Evolutionary conservation across 1,140 invertebrate species (phyloP).

Genomic region (Aphaenogaster rudis): DNA sequence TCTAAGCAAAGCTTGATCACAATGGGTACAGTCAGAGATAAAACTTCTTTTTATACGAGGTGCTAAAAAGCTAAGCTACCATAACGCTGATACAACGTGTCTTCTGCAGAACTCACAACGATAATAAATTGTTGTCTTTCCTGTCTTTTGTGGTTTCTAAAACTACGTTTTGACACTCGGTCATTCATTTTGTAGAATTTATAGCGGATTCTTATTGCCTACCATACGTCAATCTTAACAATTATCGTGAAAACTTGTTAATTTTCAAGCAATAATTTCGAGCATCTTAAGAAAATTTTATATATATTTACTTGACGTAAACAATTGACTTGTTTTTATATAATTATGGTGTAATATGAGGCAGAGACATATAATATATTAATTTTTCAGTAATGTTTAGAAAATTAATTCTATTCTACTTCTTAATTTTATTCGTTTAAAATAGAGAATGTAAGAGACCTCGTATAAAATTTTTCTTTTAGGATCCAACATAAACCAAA

Average conservation of each 20-base stretch:
- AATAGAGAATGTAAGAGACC: not conserved
- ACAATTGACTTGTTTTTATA: not conserved
- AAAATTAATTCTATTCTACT: not conserved
- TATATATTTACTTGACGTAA: too few relatives aligned
- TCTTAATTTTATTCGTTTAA: not conserved
- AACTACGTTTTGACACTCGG: not conserved
- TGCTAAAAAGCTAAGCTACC: not conserved
- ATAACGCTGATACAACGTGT: not conserved
- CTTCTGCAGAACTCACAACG: not conserved
- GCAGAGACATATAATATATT: not conserved
- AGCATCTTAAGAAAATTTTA: not conserved
- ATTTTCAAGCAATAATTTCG: not conserved
- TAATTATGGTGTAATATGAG: not conserved
- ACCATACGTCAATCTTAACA: not conserved
- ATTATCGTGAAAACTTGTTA: not conserved
- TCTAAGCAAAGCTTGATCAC: conserved; percentile 5
- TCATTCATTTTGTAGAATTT: not conserved
- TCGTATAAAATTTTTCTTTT: not conserved
- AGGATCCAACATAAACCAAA: not conserved
- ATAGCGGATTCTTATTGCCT: not conserved
- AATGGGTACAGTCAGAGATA: not conserved
- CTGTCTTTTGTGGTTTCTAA: not conserved
- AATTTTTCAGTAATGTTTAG: not conserved
- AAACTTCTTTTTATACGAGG: conserved; percentile 3
- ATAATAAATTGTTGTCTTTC: not conserved